Percentiles rank a stretch among this genome's conserved stretches.
Evolutionary conservation across 2,113 vertebrate species (phyloP).

Genomic region (Eira barbara): DNA sequence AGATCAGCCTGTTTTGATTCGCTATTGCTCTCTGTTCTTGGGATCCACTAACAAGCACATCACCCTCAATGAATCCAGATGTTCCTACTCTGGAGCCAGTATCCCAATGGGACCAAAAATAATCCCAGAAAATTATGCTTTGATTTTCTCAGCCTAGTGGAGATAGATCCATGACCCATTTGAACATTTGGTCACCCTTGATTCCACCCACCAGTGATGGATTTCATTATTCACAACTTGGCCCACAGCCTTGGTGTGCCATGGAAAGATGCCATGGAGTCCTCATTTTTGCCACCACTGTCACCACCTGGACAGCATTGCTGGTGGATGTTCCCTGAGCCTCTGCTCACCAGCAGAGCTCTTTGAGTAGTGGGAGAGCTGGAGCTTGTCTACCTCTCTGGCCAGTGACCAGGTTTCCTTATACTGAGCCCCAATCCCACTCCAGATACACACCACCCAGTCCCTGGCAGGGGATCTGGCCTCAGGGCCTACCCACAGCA

Average conservation of each 20-base stretch:
- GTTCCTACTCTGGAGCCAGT: neutral
- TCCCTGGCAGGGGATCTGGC: neutral
- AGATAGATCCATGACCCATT: neutral
- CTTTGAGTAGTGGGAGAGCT: neutral
- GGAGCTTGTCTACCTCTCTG: neutral
- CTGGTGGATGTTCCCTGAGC: fast-evolving
- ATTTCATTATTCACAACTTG: neutral
- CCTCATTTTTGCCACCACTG: neutral
- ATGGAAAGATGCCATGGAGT: neutral
- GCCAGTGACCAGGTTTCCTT: neutral
- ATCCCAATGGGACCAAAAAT: neutral
- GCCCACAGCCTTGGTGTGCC: neutral
- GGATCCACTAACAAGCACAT: neutral
- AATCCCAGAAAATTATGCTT: neutral
- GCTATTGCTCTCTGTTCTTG: neutral
- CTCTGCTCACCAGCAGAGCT: neutral
- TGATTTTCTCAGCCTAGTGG: neutral
- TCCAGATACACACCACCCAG: neutral
- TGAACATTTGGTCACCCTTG: neutral
- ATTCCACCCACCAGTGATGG: neutral
- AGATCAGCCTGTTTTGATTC: neutral
- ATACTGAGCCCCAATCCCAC: neutral
- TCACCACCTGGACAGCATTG: neutral
- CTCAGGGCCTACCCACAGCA: neutral
- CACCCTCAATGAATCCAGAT: neutral